These are phyloP conservation scores for Philantomba maxwellii DNA, from an alignment of 2,113 vertebrate genomes.

Conservation along the genomic window DNA sequence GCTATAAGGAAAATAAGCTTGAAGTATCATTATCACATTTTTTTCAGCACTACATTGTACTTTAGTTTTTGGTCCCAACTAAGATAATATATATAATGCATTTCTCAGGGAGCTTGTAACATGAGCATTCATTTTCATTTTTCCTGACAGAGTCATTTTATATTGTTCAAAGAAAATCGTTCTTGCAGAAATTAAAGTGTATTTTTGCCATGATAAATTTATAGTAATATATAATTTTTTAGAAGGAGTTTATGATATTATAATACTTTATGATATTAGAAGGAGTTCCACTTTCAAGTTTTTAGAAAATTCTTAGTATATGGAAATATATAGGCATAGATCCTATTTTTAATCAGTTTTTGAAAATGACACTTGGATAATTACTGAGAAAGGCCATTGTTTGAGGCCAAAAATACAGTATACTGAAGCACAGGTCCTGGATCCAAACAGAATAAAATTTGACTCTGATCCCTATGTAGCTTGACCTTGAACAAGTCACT, in stretches of 20 bases:
- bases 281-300: conserved; percentile 15
- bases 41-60: background rate
- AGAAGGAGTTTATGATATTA: background rate
- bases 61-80: background rate
- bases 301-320: conserved; percentile 17
- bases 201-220: background rate
- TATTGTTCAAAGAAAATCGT: background rate
- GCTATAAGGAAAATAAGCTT: background rate
- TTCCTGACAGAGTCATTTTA: conserved; percentile 4
- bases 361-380: conserved; percentile 20
- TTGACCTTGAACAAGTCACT: conserved; percentile 22
- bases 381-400: background rate
- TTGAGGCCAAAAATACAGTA: background rate
- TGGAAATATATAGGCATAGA: background rate
- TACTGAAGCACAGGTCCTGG: background rate
- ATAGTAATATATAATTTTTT: background rate
- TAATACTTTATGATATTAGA: background rate
- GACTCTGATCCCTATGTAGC: background rate
- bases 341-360: conserved; percentile 11
- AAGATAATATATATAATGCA: background rate
- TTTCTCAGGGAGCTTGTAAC: background rate
- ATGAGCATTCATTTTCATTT: conserved; percentile 6
- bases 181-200: background rate
- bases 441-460: background rate
- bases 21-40: background rate